phyloP scores from a whole-genome alignment of 1,140 invertebrate species.

The Lethocerus indicus region DNA sequence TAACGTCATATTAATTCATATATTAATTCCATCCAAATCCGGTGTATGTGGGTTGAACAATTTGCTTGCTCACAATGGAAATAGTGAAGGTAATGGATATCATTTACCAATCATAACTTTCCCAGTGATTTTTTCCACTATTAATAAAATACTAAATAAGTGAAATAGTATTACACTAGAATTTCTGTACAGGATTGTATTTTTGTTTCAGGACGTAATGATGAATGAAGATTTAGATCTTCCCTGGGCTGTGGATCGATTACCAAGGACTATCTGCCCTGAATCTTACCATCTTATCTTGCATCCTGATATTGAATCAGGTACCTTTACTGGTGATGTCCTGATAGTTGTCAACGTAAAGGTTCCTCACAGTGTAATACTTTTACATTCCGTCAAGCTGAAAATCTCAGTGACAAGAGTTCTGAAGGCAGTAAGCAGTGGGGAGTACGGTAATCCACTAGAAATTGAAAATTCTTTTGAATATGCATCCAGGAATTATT shows the following conservation, averaged over 20 bases:
- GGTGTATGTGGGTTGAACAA: no score
- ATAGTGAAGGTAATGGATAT: no score
- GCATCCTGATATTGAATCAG: background rate
- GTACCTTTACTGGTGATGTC: background rate
- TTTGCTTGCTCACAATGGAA: no score
- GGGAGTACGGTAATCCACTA: background rate
- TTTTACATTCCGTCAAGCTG: background rate
- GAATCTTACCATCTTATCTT: background rate
- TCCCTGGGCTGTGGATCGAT: background rate
- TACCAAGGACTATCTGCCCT: constrained; percentile 1
- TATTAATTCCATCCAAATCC: no score
- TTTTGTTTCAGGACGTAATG: no score
- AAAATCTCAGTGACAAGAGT: background rate
- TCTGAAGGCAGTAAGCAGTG: background rate
- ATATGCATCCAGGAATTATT: background rate
- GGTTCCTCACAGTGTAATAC: background rate
- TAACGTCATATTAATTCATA: no score
- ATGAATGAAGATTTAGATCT: no score
- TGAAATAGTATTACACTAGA: no score
- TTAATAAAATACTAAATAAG: no score
- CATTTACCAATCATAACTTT: no score
- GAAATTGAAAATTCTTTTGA: background rate
- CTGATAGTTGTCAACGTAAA: constrained; percentile 2
- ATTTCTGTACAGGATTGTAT: no score
- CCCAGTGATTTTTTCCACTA: no score